Evolutionary conservation across 2,888 invertebrate species (phyloP), one percentile per base, ranked within the genome.

Genomic region (Leucophora obtusa): DNA sequence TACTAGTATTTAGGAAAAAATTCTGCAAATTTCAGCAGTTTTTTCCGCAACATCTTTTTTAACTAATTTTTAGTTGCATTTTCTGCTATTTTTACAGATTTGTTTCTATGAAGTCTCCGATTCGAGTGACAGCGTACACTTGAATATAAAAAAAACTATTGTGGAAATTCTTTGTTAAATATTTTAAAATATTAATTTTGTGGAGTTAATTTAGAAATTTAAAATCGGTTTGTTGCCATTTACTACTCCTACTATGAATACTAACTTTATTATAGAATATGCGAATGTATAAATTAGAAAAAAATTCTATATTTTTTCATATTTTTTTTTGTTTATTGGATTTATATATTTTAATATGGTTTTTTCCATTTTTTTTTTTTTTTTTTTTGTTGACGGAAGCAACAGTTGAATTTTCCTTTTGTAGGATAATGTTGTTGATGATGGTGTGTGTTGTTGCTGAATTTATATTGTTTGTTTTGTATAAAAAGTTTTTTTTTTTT

Each of bases 351-450:
- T 75, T 28, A 6, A 28, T 28, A 7, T 28, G 28, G 28, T 60
- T 74, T 65, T 47, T 47, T 33, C 15, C 38, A 15, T 28, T 71
- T 62, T 65, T 60, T 53, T 43, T 35, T 6, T 56, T 50, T 17
- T 68, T 43, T 38, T 35, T 62, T 60, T 75, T 74, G 38, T 69
- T 47, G 43, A 63, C 38, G 38, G 63, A 76, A 76, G 76, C 76
- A 76, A 76, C 76, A 65, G 79, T 69, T 75, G 58, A 58, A 17
- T 66, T 76, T 35, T 21, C 63, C 24, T 63, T 68, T 14, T 51
- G 58, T 68, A 18, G 17, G 15, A 43, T n/a, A n/a, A n/a, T n/a
- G n/a, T n/a, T n/a, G n/a, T n/a, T n/a, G n/a, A n/a, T 47, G 43
- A n/a, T 47, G 43, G 3, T n/a, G 43, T 6, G 14, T 47, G 43